Evolutionary conservation across 2,113 vertebrate species (phyloP), one percentile per base, ranked within the genome.

Genomic region (Sylvietta virens): DNA sequence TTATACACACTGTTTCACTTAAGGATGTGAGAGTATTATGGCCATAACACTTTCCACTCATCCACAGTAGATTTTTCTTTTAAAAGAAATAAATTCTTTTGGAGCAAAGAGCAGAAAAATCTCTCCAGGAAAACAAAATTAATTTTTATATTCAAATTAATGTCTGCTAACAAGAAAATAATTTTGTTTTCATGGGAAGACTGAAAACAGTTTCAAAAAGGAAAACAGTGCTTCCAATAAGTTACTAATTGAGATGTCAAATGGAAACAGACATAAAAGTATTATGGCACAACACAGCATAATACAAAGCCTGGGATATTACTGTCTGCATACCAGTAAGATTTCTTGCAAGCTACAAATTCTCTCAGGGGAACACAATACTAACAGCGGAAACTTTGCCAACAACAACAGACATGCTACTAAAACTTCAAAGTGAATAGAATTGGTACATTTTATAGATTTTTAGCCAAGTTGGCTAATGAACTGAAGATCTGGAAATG

Each of bases 391-490:
- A 95, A 94, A 81, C 61, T 47, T 79, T 45, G 94, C 95, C 95
- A 96, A 91, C n/a, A 94, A 81, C 61, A 97, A 94, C 88, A 96
- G 82, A 93, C 94, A 94, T 15, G 35, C 81, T 93, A 86, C 91
- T 93, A 96, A 94, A 94, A 97, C 95, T 96, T 97, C 96, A 96
- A 96, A 96, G 94, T 16, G 39, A 91, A 91, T 21, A 58, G n/a
- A 91, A 94, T 10, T 85, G 92, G 90, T 95, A 79, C 77, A 77
- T 87, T 95, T 91, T 65, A 64, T 8, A 92, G 40, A 40, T 83
- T 95, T 94, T 92, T 70, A 85, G 83, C 91, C 89, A 96, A 97
- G 87, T 88, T 92, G 91, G 96, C 92, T 95, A 96, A 95, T 53
- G 86, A 96, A 95, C 89, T 95, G 88, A 97, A 89, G 96, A 92